Conservation (phyloP, 64 coral and sea anemone genomes). For the Hydrozoanthus tunicans region DNA sequence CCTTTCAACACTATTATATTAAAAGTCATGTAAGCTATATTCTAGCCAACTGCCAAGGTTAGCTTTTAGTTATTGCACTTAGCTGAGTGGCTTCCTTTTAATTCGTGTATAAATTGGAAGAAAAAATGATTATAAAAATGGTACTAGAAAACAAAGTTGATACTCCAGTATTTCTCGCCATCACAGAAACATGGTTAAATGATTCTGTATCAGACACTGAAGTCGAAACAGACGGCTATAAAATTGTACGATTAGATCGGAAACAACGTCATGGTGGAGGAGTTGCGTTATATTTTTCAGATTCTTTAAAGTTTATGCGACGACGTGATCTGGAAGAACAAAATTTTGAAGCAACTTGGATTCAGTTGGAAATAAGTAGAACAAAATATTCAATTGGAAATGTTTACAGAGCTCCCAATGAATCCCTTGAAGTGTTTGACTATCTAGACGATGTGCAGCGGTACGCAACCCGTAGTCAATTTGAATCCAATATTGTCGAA, state of each 20-base stretch:
- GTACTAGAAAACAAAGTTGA: no score
- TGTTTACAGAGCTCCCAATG: slow-evolving; percentile 54
- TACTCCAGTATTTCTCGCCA: slow-evolving; percentile 27
- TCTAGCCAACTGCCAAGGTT: no score
- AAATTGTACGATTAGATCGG: slow-evolving; percentile 10
- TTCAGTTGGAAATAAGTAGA: not conserved
- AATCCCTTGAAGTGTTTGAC: slow-evolving; percentile 63
- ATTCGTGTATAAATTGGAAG: no score
- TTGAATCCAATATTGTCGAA: slow-evolving; percentile 37
- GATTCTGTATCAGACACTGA: not conserved
- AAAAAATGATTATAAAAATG: no score
- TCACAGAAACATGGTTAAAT: slow-evolving; percentile 43
- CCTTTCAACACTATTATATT: no score
- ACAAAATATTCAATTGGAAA: slow-evolving; percentile 59
- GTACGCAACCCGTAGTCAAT: slow-evolving; percentile 5
- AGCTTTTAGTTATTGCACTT: no score
- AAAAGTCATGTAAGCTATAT: no score
- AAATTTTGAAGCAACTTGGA: slow-evolving; percentile 38
- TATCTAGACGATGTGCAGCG: slow-evolving; percentile 58
- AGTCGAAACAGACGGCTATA: not conserved
- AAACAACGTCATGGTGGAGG: slow-evolving; percentile 11
- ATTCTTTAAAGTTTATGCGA: not conserved
- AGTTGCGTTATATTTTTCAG: not conserved
- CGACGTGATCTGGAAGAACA: slow-evolving; percentile 1
- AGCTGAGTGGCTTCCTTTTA: no score